Evolutionary conservation across 2,797 vertebrate species (phyloP), one percentile per base, ranked within the genome.

Genomic region (Coranthus polyacanthus): DNA sequence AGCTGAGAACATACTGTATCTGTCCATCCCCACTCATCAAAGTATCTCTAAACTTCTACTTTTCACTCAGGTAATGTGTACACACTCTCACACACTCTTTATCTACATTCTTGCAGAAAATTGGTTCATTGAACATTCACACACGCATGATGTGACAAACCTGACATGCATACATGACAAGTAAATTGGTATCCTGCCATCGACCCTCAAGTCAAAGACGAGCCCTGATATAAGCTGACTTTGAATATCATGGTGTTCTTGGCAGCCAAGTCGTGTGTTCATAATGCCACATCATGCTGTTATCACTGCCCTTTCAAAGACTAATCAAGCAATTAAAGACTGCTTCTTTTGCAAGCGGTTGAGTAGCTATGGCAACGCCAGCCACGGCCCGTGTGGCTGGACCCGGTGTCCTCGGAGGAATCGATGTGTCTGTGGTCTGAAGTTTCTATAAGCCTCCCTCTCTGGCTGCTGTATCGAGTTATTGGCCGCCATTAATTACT

Each of bases 281-380:
- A 82, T 89, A 84, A 92, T 24, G 73, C 72, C 13, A 41, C 83
- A 63, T 79, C 81, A 68, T 32, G 82, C 82, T 51, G 75, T 59
- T 78, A 87, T 84, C 72, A 17, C 76, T 81, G 87, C 69, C 68
- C 86, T 87, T 86, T 89, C 76, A 81, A 71, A 72, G 79, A 80
- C 84, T 89, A 82, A 90, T 90, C 82, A 86, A 84, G 85, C 83
- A 86, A 89, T 88, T 89, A 90, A 82, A 79, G 78, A 55, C 44
- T 42, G n/a, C 16, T 21, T 17, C 43, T 79, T 70, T 72, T 49
- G 39, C 66, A 79, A 77, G 63, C 17, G 0, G 32, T 5, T 1
- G 32, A 6, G 79, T 87, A 47, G 65, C 84, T 53, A 87, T 87
- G 82, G 83, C 65, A 88, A 90, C 80, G 5, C 5, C 70, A 44